Conservation (phyloP, 64 coral and sea anemone genomes). For the Montipora sp. region DNA sequence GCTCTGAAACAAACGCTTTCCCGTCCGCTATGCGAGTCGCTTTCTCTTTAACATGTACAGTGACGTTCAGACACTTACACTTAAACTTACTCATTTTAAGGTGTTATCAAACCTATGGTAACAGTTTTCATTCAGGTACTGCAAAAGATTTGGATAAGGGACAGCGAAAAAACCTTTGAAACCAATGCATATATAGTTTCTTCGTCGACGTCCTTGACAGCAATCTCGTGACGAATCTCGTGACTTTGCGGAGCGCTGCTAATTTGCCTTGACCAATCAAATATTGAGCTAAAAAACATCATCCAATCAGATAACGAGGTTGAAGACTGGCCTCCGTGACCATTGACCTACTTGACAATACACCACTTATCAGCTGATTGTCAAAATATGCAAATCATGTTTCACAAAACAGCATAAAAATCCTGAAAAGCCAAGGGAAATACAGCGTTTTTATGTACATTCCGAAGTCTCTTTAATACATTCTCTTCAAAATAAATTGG, state of each 20-base stretch:
- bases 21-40: slow-evolving; percentile 69
- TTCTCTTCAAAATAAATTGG: no score
- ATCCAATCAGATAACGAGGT: not conserved
- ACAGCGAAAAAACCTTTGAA: not conserved
- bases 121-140: not conserved
- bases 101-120: not conserved
- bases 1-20: slow-evolving; percentile 59
- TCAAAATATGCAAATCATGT: not conserved
- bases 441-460: no score
- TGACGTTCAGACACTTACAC: slow-evolving; percentile 85
- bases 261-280: slow-evolving; percentile 9
- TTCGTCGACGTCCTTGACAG: slow-evolving; percentile 11
- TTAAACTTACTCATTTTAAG: slow-evolving; percentile 75
- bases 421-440: no score
- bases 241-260: not conserved
- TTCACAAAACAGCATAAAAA: no score
- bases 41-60: slow-evolving; percentile 80
- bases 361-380: slow-evolving; percentile 33
- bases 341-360: not conserved
- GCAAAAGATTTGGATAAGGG: not conserved
- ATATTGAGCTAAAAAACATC: not conserved
- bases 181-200: not conserved
- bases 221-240: slow-evolving; percentile 64
- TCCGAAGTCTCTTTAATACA: no score
- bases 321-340: not conserved